Conservation (phyloP, 2,797 vertebrate genomes). For the Muscicapa striata region DNA sequence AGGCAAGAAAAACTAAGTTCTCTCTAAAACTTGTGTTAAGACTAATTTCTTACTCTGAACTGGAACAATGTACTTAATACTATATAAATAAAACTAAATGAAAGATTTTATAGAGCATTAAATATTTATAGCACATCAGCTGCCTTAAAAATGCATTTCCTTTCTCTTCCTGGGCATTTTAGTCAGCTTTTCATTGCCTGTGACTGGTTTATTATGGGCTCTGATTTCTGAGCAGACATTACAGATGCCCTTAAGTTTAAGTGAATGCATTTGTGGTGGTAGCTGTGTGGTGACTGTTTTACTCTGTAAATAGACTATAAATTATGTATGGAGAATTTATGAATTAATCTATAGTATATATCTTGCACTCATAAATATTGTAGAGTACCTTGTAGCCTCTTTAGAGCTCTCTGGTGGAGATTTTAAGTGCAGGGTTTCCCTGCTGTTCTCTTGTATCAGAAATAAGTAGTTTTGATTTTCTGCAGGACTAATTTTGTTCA, state of each 20-base stretch:
- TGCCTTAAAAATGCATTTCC: constrained; percentile 26
- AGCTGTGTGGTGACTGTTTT: constrained; percentile 40
- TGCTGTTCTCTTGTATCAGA: background rate
- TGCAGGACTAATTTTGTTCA: background rate
- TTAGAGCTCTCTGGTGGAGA: background rate
- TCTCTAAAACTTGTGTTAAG: background rate
- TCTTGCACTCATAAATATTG: constrained; percentile 64
- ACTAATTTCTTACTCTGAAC: constrained; percentile 1
- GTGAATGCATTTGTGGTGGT: constrained; percentile 17
- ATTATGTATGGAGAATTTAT: constrained; percentile 66
- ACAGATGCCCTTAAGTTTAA: constrained; percentile 24
- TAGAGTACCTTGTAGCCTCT: background rate
- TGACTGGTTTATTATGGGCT: background rate
- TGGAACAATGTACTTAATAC: background rate
- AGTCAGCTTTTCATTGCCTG: background rate
- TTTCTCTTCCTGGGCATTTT: background rate
- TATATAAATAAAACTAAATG: constrained; percentile 42
- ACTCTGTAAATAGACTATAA: constrained; percentile 59
- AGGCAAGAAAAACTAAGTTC: background rate
- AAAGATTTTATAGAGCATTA: constrained; percentile 34
- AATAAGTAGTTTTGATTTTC: constrained; percentile 37
- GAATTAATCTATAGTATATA: constrained; percentile 64
- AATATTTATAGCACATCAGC: constrained; percentile 29
- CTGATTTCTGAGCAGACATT: constrained; percentile 9
- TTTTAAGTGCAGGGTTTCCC: constrained; percentile 9